Conservation (phyloP, 2,888 invertebrate species). For the Exocentrus adspersus region DNA sequence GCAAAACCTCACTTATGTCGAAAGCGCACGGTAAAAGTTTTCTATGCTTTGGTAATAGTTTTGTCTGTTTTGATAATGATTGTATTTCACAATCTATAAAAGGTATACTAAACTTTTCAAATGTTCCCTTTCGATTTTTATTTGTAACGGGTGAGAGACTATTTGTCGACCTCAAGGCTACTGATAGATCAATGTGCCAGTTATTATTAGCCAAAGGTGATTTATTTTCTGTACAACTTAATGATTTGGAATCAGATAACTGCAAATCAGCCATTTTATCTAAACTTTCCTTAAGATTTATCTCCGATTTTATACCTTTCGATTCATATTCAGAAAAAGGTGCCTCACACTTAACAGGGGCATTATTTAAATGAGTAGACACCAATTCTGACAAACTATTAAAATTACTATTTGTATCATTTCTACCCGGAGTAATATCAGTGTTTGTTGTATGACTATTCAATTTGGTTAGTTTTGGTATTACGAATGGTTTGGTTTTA, state of each 20-base stretch:
- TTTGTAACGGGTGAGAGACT: conserved; percentile 44
- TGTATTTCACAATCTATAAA: conserved; percentile 59
- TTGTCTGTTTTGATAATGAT: conserved; percentile 33
- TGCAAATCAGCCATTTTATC: conserved; percentile 24
- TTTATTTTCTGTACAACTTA: conserved; percentile 13
- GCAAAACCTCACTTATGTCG: conserved; percentile 49
- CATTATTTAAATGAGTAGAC: conserved; percentile 46
- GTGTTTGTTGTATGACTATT: too few species aligned
- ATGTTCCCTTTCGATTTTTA: conserved; percentile 26
- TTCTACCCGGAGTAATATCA: too few species aligned
- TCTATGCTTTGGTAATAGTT: conserved; percentile 34
- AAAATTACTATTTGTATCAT: too few species aligned
- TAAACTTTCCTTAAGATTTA: conserved; percentile 4
- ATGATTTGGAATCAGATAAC: conserved; percentile 22
- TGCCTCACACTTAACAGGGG: conserved; percentile 10
- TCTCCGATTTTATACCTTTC: background rate
- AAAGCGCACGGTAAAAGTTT: conserved; percentile 50
- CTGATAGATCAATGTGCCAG: conserved; percentile 63
- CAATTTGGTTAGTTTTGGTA: conserved; percentile 35
- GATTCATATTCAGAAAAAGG: background rate
- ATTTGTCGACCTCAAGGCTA: conserved; percentile 56
- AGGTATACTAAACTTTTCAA: conserved; percentile 56
- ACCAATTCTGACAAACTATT: conserved; percentile 47
- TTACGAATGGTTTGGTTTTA: conserved; percentile 28
- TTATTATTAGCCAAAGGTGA: conserved; percentile 21